Evolutionary conservation across 37 sponge, comb jelly and placozoan genomes (phyloP).

Genomic region (Lycopodina hypogea): DNA sequence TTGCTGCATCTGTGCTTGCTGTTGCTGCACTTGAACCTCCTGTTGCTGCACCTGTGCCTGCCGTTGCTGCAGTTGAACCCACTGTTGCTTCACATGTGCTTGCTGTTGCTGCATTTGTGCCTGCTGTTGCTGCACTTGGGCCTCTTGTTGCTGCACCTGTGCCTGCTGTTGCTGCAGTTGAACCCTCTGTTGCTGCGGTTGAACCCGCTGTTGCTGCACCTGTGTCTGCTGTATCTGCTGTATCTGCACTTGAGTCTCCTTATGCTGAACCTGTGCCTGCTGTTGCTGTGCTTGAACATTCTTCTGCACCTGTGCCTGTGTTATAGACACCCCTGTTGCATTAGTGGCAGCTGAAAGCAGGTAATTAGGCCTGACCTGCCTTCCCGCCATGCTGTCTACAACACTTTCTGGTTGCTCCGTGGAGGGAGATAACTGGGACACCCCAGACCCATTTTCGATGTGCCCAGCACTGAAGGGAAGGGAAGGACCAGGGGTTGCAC

Average conservation of each 20-base stretch:
- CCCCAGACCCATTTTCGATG: background rate
- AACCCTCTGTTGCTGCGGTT: no score
- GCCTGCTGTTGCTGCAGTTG: no score
- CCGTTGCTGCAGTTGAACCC: background rate
- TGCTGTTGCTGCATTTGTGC: no score
- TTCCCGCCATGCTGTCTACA: background rate
- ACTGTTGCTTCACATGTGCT: background rate
- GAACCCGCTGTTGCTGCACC: no score
- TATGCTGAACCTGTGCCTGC: no score
- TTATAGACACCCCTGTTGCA: background rate
- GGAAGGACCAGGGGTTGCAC: slow-evolving; percentile 8
- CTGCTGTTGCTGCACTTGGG: no score
- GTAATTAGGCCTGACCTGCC: background rate
- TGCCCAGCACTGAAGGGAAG: background rate
- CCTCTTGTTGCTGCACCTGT: slow-evolving; percentile 11
- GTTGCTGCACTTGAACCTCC: no score
- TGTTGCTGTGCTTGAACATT: no score
- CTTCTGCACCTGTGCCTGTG: no score
- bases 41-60: background rate
- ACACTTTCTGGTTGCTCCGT: background rate
- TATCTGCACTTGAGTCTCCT: no score
- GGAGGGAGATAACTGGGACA: background rate
- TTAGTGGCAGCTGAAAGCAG: background rate
- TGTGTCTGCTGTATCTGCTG: no score
- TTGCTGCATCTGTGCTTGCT: no score